These are phyloP conservation scores for Enteromius afrohamiltoni DNA, from an alignment of 2,797 vertebrate genomes.

Conservation along the genomic window DNA sequence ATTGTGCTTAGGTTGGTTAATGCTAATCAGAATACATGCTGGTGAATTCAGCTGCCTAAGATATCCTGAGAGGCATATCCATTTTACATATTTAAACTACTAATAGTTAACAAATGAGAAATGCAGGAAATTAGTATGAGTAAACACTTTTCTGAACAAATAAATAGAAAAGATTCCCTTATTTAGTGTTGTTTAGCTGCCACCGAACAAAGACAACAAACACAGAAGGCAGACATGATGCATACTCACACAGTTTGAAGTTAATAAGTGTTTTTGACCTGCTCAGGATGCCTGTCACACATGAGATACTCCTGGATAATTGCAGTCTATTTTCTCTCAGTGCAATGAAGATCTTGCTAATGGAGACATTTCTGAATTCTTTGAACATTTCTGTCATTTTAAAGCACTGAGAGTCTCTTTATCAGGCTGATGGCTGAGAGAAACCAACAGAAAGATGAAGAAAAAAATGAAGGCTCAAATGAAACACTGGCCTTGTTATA, in stretches of 20 bases:
- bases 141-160: neutral
- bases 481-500: conserved; percentile 21
- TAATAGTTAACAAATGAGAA: neutral
- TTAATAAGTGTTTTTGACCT: conserved; percentile 38
- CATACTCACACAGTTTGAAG: conserved; percentile 18
- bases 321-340: conserved; percentile 22
- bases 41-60: neutral
- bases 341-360: neutral
- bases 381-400: conserved; percentile 15
- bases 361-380: conserved; percentile 15
- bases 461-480: conserved; percentile 5
- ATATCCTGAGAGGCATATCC: neutral
- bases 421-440: neutral
- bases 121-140: neutral
- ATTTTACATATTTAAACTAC: neutral
- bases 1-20: conserved; percentile 4
- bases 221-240: neutral
- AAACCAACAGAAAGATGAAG: neutral
- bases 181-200: neutral
- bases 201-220: conserved; percentile 1
- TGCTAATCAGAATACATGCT: neutral
- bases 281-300: conserved; percentile 18
- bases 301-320: conserved; percentile 28
- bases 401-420: neutral
- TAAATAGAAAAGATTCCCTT: neutral